Percentiles rank a stretch among this genome's conserved stretches.
phyloP scores from a whole-genome alignment of 2,797 vertebrate genomes.

The Gastrophryne carolinensis region DNA sequence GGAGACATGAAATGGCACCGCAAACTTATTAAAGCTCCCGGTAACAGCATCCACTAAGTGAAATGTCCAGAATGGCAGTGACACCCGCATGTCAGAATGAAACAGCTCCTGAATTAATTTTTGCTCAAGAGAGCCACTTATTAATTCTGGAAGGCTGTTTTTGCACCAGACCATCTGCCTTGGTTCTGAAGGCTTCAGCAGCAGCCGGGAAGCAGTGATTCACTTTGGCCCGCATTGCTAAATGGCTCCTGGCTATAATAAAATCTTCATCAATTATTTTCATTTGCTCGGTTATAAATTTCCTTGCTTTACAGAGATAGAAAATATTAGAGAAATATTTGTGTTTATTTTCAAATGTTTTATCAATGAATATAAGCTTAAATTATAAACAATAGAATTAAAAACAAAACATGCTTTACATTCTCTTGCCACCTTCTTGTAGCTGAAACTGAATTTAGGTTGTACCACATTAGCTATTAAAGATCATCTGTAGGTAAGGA shows the following conservation, averaged over 20 bases:
- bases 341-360: background rate
- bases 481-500: too few species aligned
- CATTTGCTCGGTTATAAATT: conserved; percentile 29
- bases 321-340: conserved; percentile 1
- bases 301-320: conserved; percentile 2
- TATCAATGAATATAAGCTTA: background rate
- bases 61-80: conserved; percentile 47
- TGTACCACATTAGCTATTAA: too few species aligned
- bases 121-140: conserved; percentile 72
- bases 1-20: conserved; percentile 52
- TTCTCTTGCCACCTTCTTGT: too few species aligned
- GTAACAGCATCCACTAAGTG: conserved; percentile 55
- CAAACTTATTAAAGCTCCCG: conserved; percentile 48
- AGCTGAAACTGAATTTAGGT: too few species aligned
- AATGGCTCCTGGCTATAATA: conserved; percentile 53
- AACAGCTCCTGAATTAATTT: conserved; percentile 64
- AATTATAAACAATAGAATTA: too few species aligned
- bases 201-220: conserved; percentile 64
- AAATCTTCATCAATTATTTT: conserved; percentile 51
- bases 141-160: conserved; percentile 77
- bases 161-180: conserved; percentile 74
- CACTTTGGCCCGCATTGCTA: conserved; percentile 55
- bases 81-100: conserved; percentile 60
- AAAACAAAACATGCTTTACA: too few species aligned
- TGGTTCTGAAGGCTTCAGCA: conserved; percentile 61